Conservation (phyloP, 2,888 invertebrate genomes). For the Chalcosyrphus nemorum region DNA sequence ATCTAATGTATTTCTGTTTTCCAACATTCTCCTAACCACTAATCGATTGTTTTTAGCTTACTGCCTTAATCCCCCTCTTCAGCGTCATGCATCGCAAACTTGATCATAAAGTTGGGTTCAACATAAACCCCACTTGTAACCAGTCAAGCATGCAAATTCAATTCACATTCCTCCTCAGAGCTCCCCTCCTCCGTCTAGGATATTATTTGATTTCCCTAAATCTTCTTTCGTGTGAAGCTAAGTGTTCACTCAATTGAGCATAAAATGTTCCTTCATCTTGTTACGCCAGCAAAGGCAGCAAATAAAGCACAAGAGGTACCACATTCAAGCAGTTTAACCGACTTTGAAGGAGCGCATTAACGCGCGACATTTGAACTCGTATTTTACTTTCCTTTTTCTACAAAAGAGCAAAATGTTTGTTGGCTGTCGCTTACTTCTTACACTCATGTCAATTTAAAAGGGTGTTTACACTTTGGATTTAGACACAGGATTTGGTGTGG, state of each 20-base stretch:
- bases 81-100: not conserved
- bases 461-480: slow-evolving; percentile 22
- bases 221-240: slow-evolving; percentile 28
- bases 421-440: slow-evolving; percentile 37
- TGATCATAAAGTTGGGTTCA: not conserved
- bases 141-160: slow-evolving; percentile 59
- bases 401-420: not conserved
- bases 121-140: slow-evolving; percentile 7
- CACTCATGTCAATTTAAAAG: slow-evolving; percentile 35
- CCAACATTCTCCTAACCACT: not conserved
- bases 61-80: not conserved
- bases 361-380: slow-evolving; percentile 32
- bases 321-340: slow-evolving; percentile 26
- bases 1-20: too few relatives aligned
- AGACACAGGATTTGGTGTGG: not conserved
- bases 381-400: too few relatives aligned
- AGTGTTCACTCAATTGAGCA: slow-evolving; percentile 62
- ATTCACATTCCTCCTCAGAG: slow-evolving; percentile 38
- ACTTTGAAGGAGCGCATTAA: slow-evolving; percentile 40
- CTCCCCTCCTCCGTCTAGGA: slow-evolving; percentile 10
- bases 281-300: slow-evolving; percentile 1
- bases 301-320: not conserved
- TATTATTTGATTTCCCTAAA: slow-evolving; percentile 50
- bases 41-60: not conserved
- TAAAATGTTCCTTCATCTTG: slow-evolving; percentile 45